phyloP scores from a whole-genome alignment of 1,140 invertebrate genomes.

The Mycetomoellerius zeteki region DNA sequence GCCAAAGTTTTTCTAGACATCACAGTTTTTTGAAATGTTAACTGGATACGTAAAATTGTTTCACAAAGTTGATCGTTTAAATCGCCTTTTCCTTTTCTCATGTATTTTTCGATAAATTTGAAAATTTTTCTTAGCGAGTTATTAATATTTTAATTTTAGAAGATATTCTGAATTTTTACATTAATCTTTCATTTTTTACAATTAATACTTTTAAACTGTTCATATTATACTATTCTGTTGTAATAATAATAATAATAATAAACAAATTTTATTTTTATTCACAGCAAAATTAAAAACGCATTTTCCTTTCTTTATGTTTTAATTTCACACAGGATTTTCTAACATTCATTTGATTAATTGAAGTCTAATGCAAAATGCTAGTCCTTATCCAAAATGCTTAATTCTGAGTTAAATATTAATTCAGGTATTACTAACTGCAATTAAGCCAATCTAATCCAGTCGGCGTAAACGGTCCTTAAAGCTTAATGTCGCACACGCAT shows the following conservation, averaged over 20 bases:
- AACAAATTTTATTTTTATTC: neutral
- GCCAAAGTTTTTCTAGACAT: neutral
- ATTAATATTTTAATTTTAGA: neutral
- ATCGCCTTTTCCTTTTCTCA: neutral
- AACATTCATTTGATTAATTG: constrained; percentile 3
- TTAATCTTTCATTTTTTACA: neutral
- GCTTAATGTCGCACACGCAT: constrained; percentile 42
- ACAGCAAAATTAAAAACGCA: neutral
- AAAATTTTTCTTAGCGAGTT: neutral
- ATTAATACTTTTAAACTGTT: neutral
- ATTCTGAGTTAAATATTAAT: constrained; percentile 17
- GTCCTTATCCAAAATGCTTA: neutral
- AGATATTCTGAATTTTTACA: neutral
- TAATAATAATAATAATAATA: neutral
- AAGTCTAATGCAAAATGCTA: constrained; percentile 15
- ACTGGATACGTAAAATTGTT: neutral
- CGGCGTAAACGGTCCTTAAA: constrained; percentile 43
- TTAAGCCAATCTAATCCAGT: constrained; percentile 33
- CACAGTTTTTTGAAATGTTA: neutral
- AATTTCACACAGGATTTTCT: neutral
- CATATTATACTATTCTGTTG: neutral
- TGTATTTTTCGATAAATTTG: neutral
- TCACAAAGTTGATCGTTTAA: neutral
- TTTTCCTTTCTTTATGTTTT: neutral
- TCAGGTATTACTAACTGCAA: constrained; percentile 30